Percentiles rank a stretch among this genome's conserved stretches.
Conservation (phyloP, 2,113 vertebrate species). For the Pipra filicauda region DNA sequence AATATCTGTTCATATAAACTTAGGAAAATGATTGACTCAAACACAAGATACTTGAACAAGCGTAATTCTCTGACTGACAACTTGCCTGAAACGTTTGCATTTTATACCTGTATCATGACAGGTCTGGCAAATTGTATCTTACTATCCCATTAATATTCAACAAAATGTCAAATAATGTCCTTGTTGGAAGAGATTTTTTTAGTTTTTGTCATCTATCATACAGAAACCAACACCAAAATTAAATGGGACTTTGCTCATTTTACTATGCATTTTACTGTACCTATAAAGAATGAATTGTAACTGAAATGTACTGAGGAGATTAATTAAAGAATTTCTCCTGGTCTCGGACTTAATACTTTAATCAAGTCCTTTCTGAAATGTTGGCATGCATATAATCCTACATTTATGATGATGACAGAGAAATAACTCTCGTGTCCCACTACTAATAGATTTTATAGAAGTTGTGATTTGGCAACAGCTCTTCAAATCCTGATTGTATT, state of each 20-base stretch:
- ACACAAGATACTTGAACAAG: background rate
- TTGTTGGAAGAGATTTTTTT: background rate
- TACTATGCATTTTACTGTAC: background rate
- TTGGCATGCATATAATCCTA: background rate
- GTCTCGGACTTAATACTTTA: background rate
- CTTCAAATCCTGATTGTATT: background rate
- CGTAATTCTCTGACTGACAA: background rate
- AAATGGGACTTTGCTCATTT: background rate
- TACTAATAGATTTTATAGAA: background rate
- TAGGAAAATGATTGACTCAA: background rate
- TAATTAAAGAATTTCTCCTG: background rate
- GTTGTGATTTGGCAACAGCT: background rate
- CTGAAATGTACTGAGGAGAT: background rate
- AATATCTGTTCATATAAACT: background rate
- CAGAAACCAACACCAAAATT: slow-evolving; percentile 6
- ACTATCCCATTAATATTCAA: background rate
- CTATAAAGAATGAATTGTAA: slow-evolving; percentile 3
- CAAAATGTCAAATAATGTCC: background rate
- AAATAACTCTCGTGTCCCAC: background rate
- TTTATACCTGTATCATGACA: background rate
- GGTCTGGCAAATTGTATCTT: background rate
- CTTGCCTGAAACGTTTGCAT: background rate
- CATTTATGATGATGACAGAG: background rate
- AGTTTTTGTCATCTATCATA: background rate
- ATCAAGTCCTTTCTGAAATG: background rate